Base-by-base conservation (phyloP, 2,113 vertebrate species). In the Brachirus orientalis region DNA sequence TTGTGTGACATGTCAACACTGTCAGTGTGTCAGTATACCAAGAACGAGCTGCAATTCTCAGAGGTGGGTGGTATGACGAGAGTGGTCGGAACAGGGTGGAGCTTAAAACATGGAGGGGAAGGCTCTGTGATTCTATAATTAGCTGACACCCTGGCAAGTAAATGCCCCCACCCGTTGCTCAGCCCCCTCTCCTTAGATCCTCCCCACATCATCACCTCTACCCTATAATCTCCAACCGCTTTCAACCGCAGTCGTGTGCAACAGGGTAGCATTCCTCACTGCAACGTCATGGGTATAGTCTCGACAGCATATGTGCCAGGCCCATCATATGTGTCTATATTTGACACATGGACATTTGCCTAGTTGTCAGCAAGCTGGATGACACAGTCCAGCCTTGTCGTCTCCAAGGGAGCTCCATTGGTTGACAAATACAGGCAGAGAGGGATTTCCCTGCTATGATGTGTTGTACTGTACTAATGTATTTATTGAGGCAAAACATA, bases 271-370 rank as follows among this genome's bases (percentile, higher is more conserved):
- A 83, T 89, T 86, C 83, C 76, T 66, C 38, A 51, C 62, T 62
- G 77, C 80, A 12, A 62, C 18, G 80, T 89, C 85, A 88, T 83
- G 84, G 75, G 72, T 77, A 84, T 64, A 63, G 72, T 85, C 80
- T 68, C 53, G 1, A 6, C 61, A 55, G 77, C 48, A 19, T 17
- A 54, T 64, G 71, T 72, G 77, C 70, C 66, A 72, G 58, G 68
- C 75, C 28, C 28, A 28, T 57, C 63, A 65, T 52, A 50, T 52
- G 75, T 14, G 51, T 80, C 89, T 89, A 87, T 86, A 86, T 87
- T 82, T 87, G 79, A 83, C 80, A 58, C 54, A 45, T 63, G 70
- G 74, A 69, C 45, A 64, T 54, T 50, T 57, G 77, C 65, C 63
- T 35, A 60, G 79, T 83, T 82, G 67, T 84, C 78, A 79, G 72